These are phyloP conservation scores for Craniophora ligustri DNA, from an alignment of 2,888 invertebrate species.

Conservation along the genomic window DNA sequence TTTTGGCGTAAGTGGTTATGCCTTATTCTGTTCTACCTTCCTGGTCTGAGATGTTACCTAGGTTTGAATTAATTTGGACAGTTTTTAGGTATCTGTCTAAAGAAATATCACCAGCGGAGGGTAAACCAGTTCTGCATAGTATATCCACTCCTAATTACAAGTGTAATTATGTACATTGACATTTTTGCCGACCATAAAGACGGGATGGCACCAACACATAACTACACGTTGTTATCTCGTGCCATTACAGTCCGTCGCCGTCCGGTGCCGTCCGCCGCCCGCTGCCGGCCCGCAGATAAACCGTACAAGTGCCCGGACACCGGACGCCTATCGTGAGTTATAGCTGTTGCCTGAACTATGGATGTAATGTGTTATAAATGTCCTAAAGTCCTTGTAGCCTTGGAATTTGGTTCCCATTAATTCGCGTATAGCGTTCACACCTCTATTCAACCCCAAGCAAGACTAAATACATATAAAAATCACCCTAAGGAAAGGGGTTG, in stretches of 20 bases:
- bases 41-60: too few relatives aligned
- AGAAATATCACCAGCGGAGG: too few relatives aligned
- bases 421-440: not conserved
- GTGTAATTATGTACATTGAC: not conserved
- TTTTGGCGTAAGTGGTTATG: too few relatives aligned
- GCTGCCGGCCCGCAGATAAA: slow-evolving; percentile 27
- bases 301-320: slow-evolving; percentile 11
- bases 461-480: too few relatives aligned
- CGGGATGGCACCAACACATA: slow-evolving; percentile 6
- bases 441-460: not conserved
- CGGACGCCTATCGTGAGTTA: slow-evolving; percentile 39
- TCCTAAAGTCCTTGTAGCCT: not conserved
- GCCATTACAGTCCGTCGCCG: slow-evolving; percentile 37
- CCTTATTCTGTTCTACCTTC: too few relatives aligned
- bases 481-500: too few relatives aligned
- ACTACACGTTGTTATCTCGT: slow-evolving; percentile 29
- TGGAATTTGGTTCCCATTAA: not conserved
- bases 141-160: not conserved
- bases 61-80: too few relatives aligned
- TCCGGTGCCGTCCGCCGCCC: slow-evolving; percentile 17
- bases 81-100: too few relatives aligned
- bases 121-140: too few relatives aligned
- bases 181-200: not conserved
- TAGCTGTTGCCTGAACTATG: slow-evolving; percentile 30
- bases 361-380: slow-evolving; percentile 26